Evolutionary conservation across 2,797 vertebrate genomes (phyloP), one percentile per base, ranked within the genome.

Genomic region (Periparus ater): DNA sequence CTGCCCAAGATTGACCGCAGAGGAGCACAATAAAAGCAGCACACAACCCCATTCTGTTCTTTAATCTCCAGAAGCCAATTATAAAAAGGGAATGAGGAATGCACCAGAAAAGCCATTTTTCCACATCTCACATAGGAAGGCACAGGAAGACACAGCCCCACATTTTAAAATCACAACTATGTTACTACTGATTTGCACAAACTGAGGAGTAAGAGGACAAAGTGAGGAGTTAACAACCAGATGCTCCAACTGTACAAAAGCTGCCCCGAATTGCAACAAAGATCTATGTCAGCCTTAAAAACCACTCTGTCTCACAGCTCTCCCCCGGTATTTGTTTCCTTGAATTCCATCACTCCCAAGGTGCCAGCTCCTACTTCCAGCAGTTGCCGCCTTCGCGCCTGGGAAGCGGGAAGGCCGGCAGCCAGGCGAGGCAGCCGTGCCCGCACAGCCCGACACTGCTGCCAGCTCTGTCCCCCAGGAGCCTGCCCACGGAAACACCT

Each of bases 1-100:
- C 48, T 57, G 67, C 63, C 67, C n/a, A 63, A 73, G 40, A 79
- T 53, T 40, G 70, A 30, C 32, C 76, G n/a, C 12, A 63, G 76
- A 44, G 54, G 30, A 61, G 74, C 23, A 51, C 17, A 55, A 73
- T 44, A 26, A 70, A 66, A 80, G 63, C 57, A 42, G 53, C 30
- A 60, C 36, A 20, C 26, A 60, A 26, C 40, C 21, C 17, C 17
- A 9, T 60, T 38, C 53, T 65, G 19, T n/a, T 78, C 58, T 85
- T 84, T 68, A 34, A 61, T 54, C 63, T 89, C 78, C 60, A 87
- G 63, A 82, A 93, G 26, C n/a, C 87, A 66, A 10, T 22, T 73
- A 53, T 53, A 50, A 87, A 66, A 75, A 47, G 17, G 32, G 29
- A 71, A 74, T 23, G 22, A 47, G 18, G 7, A 65, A n/a, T 5